Conservation (phyloP, 2,113 vertebrate species). For the Brachyhypopomus occidentalis region DNA sequence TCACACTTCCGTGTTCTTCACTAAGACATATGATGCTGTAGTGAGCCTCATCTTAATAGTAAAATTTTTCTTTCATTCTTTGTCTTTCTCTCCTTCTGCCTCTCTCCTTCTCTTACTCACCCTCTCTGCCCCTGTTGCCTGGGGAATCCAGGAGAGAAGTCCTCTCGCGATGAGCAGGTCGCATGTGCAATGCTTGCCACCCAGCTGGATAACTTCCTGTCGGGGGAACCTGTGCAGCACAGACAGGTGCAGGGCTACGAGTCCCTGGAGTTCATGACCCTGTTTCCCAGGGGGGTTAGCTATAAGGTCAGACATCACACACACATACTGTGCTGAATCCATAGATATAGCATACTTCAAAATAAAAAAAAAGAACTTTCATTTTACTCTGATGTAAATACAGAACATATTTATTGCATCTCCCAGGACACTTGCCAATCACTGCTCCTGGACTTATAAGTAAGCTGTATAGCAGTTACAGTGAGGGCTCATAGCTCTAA, state of each 20-base stretch:
- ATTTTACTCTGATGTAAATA: too few species aligned
- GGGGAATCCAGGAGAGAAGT: slow-evolving; percentile 78
- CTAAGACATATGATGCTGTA: too few species aligned
- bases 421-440: too few species aligned
- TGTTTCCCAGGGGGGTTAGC: slow-evolving; percentile 85
- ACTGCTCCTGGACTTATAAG: too few species aligned
- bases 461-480: too few species aligned
- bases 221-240: slow-evolving; percentile 83
- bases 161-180: slow-evolving; percentile 82
- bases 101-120: neutral
- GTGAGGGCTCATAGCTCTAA: too few species aligned
- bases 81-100: neutral
- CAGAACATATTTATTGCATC: too few species aligned
- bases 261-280: slow-evolving; percentile 81
- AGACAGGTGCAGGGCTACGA: slow-evolving; percentile 86
- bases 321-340: neutral
- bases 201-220: slow-evolving; percentile 83
- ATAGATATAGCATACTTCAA: neutral
- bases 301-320: slow-evolving; percentile 80
- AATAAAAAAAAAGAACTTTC: too few species aligned
- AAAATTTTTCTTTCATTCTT: neutral
- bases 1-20: too few species aligned
- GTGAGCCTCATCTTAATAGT: too few species aligned
- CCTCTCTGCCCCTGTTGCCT: neutral
- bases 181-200: slow-evolving; percentile 85